A percentile compares a stretch with the other conserved stretches of the same genome.
Conservation (phyloP, 1,140 invertebrate species). For the Neoseiulus cucumeris region DNA sequence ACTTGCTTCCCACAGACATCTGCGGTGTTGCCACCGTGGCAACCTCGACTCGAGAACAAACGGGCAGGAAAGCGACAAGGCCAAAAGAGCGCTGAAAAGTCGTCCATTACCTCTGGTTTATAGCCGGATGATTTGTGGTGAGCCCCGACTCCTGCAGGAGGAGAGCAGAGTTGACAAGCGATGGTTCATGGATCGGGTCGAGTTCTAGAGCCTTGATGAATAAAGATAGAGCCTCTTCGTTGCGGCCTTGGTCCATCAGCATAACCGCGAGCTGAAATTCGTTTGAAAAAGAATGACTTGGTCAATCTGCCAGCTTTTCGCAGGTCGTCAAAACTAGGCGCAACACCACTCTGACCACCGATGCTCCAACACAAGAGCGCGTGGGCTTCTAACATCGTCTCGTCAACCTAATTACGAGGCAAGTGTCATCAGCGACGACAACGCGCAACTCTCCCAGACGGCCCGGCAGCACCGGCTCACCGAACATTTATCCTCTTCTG, state of each 20-base stretch:
- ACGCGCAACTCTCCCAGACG: too few species aligned
- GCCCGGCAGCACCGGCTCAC: too few species aligned
- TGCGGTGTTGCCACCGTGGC: background rate
- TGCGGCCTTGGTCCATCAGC: slow-evolving; percentile 24
- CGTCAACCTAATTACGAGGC: too few species aligned
- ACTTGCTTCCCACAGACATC: slow-evolving; percentile 13
- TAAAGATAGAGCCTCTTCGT: slow-evolving; percentile 22
- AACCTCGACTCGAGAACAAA: too few species aligned
- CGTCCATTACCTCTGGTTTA: slow-evolving; percentile 19
- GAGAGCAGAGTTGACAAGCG: slow-evolving; percentile 15
- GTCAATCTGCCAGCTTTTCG: background rate
- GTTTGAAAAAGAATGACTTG: background rate
- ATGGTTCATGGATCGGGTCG: slow-evolving; percentile 29
- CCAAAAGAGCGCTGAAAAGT: background rate
- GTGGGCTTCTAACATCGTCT: too few species aligned
- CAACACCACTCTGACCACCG: background rate
- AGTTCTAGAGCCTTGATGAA: slow-evolving; percentile 28
- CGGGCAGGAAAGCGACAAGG: too few species aligned
- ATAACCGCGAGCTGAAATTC: slow-evolving; percentile 28
- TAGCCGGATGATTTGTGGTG: slow-evolving; percentile 8
- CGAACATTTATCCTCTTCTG: too few species aligned
- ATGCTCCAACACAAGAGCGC: too few species aligned
- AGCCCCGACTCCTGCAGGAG: slow-evolving; percentile 16
- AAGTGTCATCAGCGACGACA: too few species aligned
- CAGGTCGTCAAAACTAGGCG: background rate